Evolutionary conservation across 2,113 vertebrate genomes (phyloP).

Genomic region (Dunckerocampus dactyliophorus): DNA sequence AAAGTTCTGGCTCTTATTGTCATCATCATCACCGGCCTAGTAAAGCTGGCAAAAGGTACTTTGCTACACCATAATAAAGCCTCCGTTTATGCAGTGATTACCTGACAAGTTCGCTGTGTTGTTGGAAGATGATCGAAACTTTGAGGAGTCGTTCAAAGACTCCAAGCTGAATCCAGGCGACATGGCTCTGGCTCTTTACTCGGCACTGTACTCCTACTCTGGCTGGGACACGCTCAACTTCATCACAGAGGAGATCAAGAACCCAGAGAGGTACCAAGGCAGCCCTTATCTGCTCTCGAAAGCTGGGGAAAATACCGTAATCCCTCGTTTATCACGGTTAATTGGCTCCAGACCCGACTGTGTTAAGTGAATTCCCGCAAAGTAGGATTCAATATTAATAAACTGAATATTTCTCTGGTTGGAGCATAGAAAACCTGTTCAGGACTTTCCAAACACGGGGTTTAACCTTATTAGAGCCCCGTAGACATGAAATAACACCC

Average conservation of each 20-base stretch:
- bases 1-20: slow-evolving; percentile 78
- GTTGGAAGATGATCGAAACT: slow-evolving; percentile 69
- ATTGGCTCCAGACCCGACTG: too few relatives aligned
- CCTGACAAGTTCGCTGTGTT: background rate
- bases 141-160: slow-evolving; percentile 71
- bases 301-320: too few relatives aligned
- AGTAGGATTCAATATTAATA: too few relatives aligned
- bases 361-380: too few relatives aligned
- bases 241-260: slow-evolving; percentile 80
- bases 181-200: slow-evolving; percentile 77
- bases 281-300: background rate
- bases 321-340: too few relatives aligned
- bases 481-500: too few relatives aligned
- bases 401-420: too few relatives aligned
- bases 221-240: slow-evolving; percentile 83
- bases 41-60: slow-evolving; percentile 73
- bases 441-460: too few relatives aligned
- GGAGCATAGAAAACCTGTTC: too few relatives aligned
- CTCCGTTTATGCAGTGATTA: too few relatives aligned
- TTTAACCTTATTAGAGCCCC: too few relatives aligned
- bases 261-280: slow-evolving; percentile 71
- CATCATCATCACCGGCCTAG: slow-evolving; percentile 74
- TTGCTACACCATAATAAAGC: background rate
- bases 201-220: slow-evolving; percentile 79
- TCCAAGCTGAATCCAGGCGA: slow-evolving; percentile 72